Base-by-base conservation (phyloP, 2,113 vertebrate genomes). In the Callipepla squamata region DNA sequence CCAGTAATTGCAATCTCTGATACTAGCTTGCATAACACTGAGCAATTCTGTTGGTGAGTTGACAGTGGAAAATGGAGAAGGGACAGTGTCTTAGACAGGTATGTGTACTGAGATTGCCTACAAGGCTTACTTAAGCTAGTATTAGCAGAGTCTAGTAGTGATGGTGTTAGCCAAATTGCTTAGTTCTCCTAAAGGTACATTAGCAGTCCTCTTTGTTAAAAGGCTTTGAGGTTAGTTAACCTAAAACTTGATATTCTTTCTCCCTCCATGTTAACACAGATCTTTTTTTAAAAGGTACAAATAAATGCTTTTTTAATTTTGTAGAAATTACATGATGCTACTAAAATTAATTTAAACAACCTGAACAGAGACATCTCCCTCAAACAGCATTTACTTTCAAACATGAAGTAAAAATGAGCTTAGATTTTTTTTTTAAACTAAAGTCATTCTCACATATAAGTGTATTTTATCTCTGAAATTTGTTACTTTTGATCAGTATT, bases 261-360 rank as follows among this genome's bases (percentile, higher is more conserved):
- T 19, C 7, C 10, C 12, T 83, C 72, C 7, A 40, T 51, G 12
- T 26, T 61, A 57, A 42, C 5, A 26, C 11, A 51, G 69, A n/a
- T 26, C 5, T 2, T 50, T 4, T 8, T 62, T 91, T 68, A 47
- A 78, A 68, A 76, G 7, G 8, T 13, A 5, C 19, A 21, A 4
- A 23, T 28, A 66, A 7, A 32, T 58, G 3, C 3, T 10, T 23
- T 84, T 4, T 0, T 16, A 34, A 53, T 55, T 67, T 26, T 53
- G 6, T 42, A 36, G 61, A 23, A 13, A 38, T 63, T 13, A 19
- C 20, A 5, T 44, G 25, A 51, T 22, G 7, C 10, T 78, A 58
- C 3, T 85, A 26, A 67, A 81, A 65, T 51, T 1, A n/a, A 6
- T 76, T 74, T 26, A 51, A 73, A 32, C 0, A 0, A 21, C 44